Evolutionary conservation across 2,797 vertebrate genomes (phyloP).

Genomic region (Ctenopoma kingsleyae): DNA sequence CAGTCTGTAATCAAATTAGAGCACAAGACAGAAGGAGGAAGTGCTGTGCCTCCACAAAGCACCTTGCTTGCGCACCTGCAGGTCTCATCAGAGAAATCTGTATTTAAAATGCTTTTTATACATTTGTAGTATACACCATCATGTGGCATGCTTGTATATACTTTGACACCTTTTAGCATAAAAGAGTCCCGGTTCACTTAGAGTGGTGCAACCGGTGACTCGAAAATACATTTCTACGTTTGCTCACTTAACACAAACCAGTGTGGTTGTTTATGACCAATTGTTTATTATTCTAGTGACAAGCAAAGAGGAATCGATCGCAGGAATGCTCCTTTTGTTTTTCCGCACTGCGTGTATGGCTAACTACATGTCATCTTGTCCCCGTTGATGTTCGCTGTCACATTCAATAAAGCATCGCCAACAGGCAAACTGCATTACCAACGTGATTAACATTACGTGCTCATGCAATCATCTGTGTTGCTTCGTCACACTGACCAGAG

Average conservation of each 20-base stretch:
- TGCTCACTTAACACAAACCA: not conserved
- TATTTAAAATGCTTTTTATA: constrained; percentile 54
- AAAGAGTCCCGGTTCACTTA: not conserved
- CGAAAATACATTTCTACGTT: not conserved
- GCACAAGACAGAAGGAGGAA: constrained; percentile 82
- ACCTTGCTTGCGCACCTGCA: constrained; percentile 80
- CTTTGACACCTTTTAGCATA: not conserved
- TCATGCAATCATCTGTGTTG: constrained; percentile 52
- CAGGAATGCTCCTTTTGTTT: constrained; percentile 31
- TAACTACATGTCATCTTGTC: constrained; percentile 68
- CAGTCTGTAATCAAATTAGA: constrained; percentile 87
- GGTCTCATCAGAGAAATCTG: constrained; percentile 66
- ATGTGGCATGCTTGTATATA: not conserved
- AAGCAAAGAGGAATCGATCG: constrained; percentile 15
- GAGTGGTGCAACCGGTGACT: no score
- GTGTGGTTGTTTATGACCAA: not conserved
- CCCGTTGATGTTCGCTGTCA: constrained; percentile 64
- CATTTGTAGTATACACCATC: constrained; percentile 29
- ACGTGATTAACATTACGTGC: constrained; percentile 58
- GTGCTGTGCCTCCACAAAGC: constrained; percentile 71
- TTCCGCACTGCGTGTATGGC: constrained; percentile 12
- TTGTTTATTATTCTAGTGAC: constrained; percentile 6
- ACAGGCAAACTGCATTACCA: constrained; percentile 62
- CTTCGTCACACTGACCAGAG: constrained; percentile 53
- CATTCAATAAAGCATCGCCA: constrained; percentile 61